A percentile compares a stretch with the other conserved stretches of the same genome.
Evolutionary conservation across 2,888 invertebrate genomes (phyloP).

Genomic region (Penaeus monodon): DNA sequence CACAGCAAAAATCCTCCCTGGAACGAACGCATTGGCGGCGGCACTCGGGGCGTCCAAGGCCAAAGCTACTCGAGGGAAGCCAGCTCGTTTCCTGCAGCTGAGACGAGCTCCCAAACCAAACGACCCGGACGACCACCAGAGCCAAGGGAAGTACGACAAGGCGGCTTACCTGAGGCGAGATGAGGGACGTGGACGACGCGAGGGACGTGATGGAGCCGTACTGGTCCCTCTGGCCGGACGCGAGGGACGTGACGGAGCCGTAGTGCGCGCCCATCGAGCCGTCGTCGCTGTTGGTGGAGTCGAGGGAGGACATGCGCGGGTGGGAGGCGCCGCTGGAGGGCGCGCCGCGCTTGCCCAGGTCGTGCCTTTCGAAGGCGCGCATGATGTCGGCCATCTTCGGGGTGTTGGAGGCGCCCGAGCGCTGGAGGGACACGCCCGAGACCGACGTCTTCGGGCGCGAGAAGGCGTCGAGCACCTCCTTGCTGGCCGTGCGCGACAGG

Average conservation of each 20-base stretch:
- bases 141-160: too few species aligned
- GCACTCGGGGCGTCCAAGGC: too few species aligned
- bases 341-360: constrained; percentile 66
- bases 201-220: constrained; percentile 75
- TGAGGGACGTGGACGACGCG: constrained; percentile 75
- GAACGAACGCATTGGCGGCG: too few species aligned
- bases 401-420: constrained; percentile 41
- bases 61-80: too few species aligned
- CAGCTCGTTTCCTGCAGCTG: too few species aligned
- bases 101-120: too few species aligned
- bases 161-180: constrained; percentile 73
- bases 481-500: constrained; percentile 60
- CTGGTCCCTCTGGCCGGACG: constrained; percentile 69
- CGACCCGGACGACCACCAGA: too few species aligned
- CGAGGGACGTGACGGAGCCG: constrained; percentile 65
- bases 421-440: constrained; percentile 30
- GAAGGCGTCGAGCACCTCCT: constrained; percentile 64
- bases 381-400: constrained; percentile 64
- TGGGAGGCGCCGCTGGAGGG: constrained; percentile 67
- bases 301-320: constrained; percentile 73
- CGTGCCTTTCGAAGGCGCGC: constrained; percentile 74
- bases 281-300: constrained; percentile 74
- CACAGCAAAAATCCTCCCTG: too few species aligned
- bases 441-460: constrained; percentile 46
- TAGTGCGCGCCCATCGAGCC: constrained; percentile 66